Base-by-base conservation (phyloP, 2,113 vertebrate species). In the Microcebus ravelobensis region DNA sequence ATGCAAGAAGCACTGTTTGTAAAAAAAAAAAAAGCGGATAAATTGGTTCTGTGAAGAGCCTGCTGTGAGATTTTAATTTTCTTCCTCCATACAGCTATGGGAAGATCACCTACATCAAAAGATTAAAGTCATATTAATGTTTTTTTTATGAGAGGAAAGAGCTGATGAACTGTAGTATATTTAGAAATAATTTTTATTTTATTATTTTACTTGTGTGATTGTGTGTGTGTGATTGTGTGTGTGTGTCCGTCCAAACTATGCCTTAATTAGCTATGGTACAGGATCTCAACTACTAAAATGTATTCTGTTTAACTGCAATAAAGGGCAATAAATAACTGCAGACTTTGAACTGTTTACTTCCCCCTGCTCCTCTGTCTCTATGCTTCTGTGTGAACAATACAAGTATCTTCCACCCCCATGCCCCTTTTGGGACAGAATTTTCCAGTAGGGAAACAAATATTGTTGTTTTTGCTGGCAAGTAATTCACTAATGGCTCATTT, bases 401-500 rank as follows among this genome's bases (percentile, higher is more conserved):
- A 89, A 94, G 97, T 86, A 91, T 31, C 61, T 12, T 82, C 65
- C 8, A 83, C 59, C 70, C 55, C 0, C 25, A 17, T 10, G 18
- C 39, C 67, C 57, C 45, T 92, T 96, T 96, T 42, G 59, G 48
- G 12, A 96, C 90, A 76, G 67, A 77, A 6, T 71, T 98, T 96
- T 97, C 97, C 87, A 89, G 81, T 71, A 65, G 87, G 0, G 80
- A 98, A 98, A 98, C 97, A 98, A 98, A 98, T 97, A 98, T 97
- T 98, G 97, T 98, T 98, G 98, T 97, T 98, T 98, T 97, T 98
- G 68, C 96, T 98, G 88, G 98, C 82, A 97, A 98, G 96, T 98
- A 98, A 98, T 98, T 98, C 98, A 98, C 97, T 85, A 98, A 97
- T 98, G 97, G 97, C 97, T 98, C 98, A 96, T 98, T 99, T 98